A percentile compares a stretch with the other conserved stretches of the same genome.
phyloP scores from a whole-genome alignment of 2,888 invertebrate genomes.

The Cistogaster globosa region DNA sequence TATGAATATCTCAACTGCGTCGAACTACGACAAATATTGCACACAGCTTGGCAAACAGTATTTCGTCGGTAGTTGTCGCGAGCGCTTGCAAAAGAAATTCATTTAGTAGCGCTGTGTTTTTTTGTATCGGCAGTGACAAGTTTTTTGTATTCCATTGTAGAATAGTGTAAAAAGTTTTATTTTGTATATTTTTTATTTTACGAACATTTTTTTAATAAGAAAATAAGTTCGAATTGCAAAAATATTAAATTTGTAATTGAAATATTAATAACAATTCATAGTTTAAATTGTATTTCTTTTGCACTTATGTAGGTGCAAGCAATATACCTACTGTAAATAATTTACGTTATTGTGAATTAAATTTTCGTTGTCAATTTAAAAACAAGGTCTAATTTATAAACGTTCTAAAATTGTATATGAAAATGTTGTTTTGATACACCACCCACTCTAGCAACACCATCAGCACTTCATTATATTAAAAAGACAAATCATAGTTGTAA shows the following conservation, averaged over 20 bases:
- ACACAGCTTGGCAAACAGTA: slow-evolving; percentile 75
- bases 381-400: slow-evolving; percentile 59
- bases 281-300: slow-evolving; percentile 23
- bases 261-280: slow-evolving; percentile 28
- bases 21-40: slow-evolving; percentile 62
- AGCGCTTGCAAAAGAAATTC: slow-evolving; percentile 70
- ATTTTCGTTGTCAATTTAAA: slow-evolving; percentile 51
- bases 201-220: not conserved
- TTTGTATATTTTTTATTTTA: slow-evolving; percentile 30
- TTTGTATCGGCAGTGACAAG: slow-evolving; percentile 60
- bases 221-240: slow-evolving; percentile 1
- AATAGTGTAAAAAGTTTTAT: slow-evolving; percentile 63
- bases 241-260: not conserved
- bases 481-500: slow-evolving; percentile 16
- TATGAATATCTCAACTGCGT: slow-evolving; percentile 38
- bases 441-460: slow-evolving; percentile 50
- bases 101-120: slow-evolving; percentile 61
- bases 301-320: not conserved
- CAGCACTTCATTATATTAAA: not conserved
- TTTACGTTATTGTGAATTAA: slow-evolving; percentile 47
- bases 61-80: slow-evolving; percentile 83
- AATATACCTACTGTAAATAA: not conserved
- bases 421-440: slow-evolving; percentile 51
- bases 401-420: slow-evolving; percentile 37
- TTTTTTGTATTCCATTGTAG: slow-evolving; percentile 66